A percentile compares a stretch with the other conserved stretches of the same genome.
Evolutionary conservation across 2,113 vertebrate genomes (phyloP).

Genomic region (Nibea albiflora): DNA sequence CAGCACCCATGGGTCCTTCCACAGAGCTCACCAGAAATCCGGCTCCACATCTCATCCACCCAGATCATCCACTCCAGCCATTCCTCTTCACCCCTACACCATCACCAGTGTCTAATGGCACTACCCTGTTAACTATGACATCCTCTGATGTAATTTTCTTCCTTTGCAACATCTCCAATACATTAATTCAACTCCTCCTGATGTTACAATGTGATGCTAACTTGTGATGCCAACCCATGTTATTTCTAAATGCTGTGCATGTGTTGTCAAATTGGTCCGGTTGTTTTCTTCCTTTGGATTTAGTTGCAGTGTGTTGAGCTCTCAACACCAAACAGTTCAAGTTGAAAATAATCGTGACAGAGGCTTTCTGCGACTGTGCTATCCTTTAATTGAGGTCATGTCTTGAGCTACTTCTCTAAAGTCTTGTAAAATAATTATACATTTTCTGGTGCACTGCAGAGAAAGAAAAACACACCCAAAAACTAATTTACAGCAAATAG

Average conservation of each 20-base stretch:
- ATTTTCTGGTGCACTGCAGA: conserved; percentile 32
- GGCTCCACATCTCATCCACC: background rate
- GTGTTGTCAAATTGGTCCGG: too few relatives aligned
- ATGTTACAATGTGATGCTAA: too few relatives aligned
- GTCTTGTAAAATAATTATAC: conserved; percentile 36
- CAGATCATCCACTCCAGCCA: background rate
- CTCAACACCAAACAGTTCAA: background rate
- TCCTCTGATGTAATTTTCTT: background rate
- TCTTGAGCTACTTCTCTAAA: conserved; percentile 24
- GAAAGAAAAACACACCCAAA: conserved; percentile 26
- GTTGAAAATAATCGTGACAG: background rate
- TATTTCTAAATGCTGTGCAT: too few relatives aligned
- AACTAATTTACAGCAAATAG: conserved; percentile 23
- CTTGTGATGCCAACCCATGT: too few relatives aligned
- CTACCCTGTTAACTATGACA: too few relatives aligned
- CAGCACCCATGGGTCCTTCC: background rate
- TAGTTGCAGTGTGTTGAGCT: background rate
- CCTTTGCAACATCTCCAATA: background rate
- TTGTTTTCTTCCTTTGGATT: background rate
- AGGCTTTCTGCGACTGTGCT: background rate
- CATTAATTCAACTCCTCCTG: background rate
- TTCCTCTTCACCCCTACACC: background rate
- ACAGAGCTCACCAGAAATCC: background rate
- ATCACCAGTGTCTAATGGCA: background rate
- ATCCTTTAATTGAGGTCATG: conserved; percentile 31